Evolutionary conservation across 2,888 invertebrate genomes (phyloP), one percentile per base, ranked within the genome.

Genomic region (Nebria salina): DNA sequence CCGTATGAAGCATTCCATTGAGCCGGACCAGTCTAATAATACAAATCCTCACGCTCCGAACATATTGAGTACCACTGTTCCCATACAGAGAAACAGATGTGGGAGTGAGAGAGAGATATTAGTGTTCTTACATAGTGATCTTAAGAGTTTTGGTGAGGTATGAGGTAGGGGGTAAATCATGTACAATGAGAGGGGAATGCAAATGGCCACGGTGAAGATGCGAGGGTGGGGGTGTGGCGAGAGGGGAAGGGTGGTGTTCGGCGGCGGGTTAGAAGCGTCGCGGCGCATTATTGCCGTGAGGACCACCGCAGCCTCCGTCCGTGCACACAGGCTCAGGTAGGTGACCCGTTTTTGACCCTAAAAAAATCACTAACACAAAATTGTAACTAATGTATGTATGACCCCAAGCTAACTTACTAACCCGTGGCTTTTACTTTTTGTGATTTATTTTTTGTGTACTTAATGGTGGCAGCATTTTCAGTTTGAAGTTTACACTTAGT

Each of bases 281-380:
- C 87, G 88, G 87, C 88, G 88, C 88, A 86, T 82, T 88, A 87
- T 88, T 88, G 88, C 88, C 87, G 86, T 87, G 87, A 87, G 88
- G 88, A 88, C 87, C 87, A 87, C 88, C 87, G 88, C 87, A 87
- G 87, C 88, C 86, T 87, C 88, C 86, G 87, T 87, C 87, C 88
- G 87, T 43, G 74, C 65, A 68, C 74, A 75, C 25, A 87, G 87
- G 87, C 87, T 86, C 86, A 88, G 88, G 89, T 88, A 89, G 85
- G 86, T 68, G 68, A 68, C 68, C 68, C 68, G 68, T 68, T 68
- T 68, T 20, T 68, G 68, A 13, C 68, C 68, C 68, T 68, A 68
- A 68, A 68, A 20, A 20, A 68, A 43, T 43, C 9, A 43, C 43
- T 43, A 43, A 20, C 20, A 43, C 43, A 8, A 43, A 43, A 43